Base-by-base conservation (phyloP, 2,888 invertebrate species). In the Erebia palarica region DNA sequence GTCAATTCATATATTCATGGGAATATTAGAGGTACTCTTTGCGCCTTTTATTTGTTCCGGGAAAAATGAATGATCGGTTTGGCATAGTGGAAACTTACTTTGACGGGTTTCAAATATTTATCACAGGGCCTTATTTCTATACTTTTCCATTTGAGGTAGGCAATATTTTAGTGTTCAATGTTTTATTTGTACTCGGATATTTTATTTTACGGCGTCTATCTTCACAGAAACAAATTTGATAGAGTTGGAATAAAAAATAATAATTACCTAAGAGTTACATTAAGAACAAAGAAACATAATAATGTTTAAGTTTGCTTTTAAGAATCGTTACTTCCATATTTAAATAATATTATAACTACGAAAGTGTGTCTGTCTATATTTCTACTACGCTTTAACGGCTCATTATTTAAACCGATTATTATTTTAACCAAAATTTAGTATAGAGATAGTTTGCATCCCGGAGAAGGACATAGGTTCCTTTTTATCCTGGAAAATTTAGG, bases 41-140 rank as follows among this genome's bases (percentile, higher is more conserved):
- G 10, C 13, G 10, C n/a, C 1, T 16, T 16, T 16, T 55, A 16
- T 16, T 16, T 16, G 16, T 14, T 16, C 16, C 55, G 9, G 16
- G 10, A 18, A 9, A 55, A 55, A 11, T 18, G 18, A 55, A 18
- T 18, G 11, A 55, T 18, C 47, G 42, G 36, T 9, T 3, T n/a
- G n/a, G 44, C 11, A 47, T 44, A 18, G 7, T 61, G 61, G 44
- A 61, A 61, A 61, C 16, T 18, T 2, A 18, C 16, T 16, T 18
- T 44, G 1, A 61, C 75, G 73, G 78, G 76, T 79, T 75, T 75
- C 73, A 78, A 79, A 78, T 78, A 80, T 80, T 79, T 77, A 80
- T 71, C 68, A 70, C 69, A 72, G 44, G 70, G 42, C 27, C 61
- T 65, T 55, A 51, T 55, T 59, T 65, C 58, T 44, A 65, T 58